A percentile compares a stretch with the other conserved stretches of the same genome.
Evolutionary conservation across 1,140 invertebrate species (phyloP).

Genomic region (Drusus annulatus): DNA sequence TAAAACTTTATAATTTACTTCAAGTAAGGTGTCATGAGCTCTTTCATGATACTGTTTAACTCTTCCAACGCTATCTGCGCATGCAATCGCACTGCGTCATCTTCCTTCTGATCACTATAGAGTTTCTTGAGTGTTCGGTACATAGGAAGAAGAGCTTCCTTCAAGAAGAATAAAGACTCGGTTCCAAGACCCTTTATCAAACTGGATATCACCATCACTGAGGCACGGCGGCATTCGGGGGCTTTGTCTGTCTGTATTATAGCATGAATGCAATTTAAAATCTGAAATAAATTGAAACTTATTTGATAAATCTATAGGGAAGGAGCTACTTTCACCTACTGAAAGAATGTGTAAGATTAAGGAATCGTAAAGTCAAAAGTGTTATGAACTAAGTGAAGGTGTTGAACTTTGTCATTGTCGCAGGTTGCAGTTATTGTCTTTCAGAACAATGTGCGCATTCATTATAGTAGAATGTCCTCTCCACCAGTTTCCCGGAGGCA

Average conservation of each 20-base stretch:
- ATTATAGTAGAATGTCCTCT: no score
- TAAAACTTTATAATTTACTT: slow-evolving; percentile 48
- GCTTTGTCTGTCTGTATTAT: slow-evolving; percentile 80
- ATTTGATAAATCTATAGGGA: no score
- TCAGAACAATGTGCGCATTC: no score
- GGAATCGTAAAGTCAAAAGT: no score
- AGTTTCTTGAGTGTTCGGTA: slow-evolving; percentile 80
- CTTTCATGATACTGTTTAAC: slow-evolving; percentile 79
- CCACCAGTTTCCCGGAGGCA: no score
- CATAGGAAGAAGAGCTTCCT: slow-evolving; percentile 77
- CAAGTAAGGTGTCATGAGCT: slow-evolving; percentile 72
- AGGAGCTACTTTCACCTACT: no score
- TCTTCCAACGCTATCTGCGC: slow-evolving; percentile 83
- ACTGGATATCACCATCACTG: slow-evolving; percentile 81
- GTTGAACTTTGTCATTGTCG: no score
- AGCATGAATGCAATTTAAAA: slow-evolving; percentile 79
- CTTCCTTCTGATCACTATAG: slow-evolving; percentile 74
- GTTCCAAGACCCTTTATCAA: slow-evolving; percentile 82
- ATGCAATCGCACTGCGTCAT: slow-evolving; percentile 81
- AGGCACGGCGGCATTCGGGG: slow-evolving; percentile 83
- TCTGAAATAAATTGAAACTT: slow-evolving; percentile 67
- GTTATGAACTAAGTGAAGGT: no score
- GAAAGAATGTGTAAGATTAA: no score
- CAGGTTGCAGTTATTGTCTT: no score
- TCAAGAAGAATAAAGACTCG: slow-evolving; percentile 77